Percentiles rank a stretch among this genome's conserved stretches.
Conservation (phyloP, 2,797 vertebrate species). For the Poeciliopsis gracilis region DNA sequence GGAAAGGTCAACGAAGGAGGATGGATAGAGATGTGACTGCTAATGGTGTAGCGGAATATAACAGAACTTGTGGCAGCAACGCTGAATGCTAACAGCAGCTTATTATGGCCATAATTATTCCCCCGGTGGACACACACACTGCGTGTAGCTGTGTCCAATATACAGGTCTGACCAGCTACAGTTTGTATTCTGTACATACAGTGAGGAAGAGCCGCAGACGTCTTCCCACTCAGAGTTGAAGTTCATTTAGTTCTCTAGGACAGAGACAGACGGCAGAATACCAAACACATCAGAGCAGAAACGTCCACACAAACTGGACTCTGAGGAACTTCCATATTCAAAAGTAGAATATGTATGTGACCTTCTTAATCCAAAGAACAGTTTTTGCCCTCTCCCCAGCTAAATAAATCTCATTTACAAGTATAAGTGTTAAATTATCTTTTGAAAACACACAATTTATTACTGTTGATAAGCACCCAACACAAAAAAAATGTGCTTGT, state of each 20-base stretch:
- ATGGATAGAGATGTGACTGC: not conserved
- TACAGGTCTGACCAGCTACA: not conserved
- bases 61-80: not conserved
- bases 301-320: not conserved
- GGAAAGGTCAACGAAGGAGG: not conserved
- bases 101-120: not conserved
- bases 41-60: not conserved
- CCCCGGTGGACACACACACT: not conserved
- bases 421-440: not conserved
- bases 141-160: not conserved
- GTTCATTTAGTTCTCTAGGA: not conserved
- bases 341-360: not conserved
- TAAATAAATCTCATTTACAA: not conserved
- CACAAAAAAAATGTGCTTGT: not conserved
- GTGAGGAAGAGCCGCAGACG: not conserved
- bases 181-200: not conserved
- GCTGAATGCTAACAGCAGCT: constrained; percentile 2
- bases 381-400: not conserved
- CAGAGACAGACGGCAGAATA: not conserved
- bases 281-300: not conserved
- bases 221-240: not conserved
- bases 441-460: not conserved
- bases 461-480: not conserved
- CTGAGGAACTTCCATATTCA: not conserved
- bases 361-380: not conserved